Evolutionary conservation across 2,797 vertebrate species (phyloP).

Genomic region (Danio choprae): DNA sequence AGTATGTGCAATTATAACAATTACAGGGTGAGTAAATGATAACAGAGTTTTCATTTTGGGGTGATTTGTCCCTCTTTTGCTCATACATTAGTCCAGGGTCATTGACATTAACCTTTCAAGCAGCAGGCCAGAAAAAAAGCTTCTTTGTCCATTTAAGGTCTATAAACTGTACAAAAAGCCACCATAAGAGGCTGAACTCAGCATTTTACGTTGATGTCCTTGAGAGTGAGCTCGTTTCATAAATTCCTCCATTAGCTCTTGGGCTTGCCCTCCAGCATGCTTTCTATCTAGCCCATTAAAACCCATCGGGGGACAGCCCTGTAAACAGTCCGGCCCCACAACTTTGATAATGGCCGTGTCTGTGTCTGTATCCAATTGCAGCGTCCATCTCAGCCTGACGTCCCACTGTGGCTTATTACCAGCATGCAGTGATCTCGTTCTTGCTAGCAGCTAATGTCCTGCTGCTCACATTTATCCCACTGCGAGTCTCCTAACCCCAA

Average conservation of each 20-base stretch:
- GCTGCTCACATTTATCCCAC: slow-evolving; percentile 54
- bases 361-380: slow-evolving; percentile 55
- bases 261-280: slow-evolving; percentile 31
- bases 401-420: slow-evolving; percentile 76
- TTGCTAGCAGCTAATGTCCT: slow-evolving; percentile 52
- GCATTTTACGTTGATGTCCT: slow-evolving; percentile 24
- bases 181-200: background rate
- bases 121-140: background rate
- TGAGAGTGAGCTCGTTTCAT: slow-evolving; percentile 29
- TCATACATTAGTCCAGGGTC: no score
- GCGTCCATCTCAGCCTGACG: slow-evolving; percentile 61
- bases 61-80: no score
- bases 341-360: slow-evolving; percentile 63
- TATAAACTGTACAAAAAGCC: slow-evolving; percentile 17
- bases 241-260: slow-evolving; percentile 29
- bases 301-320: slow-evolving; percentile 24
- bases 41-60: background rate
- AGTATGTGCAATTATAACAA: no score
- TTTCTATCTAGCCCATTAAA: slow-evolving; percentile 40
- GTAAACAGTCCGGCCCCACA: slow-evolving; percentile 36
- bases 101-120: background rate
- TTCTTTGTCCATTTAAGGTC: background rate
- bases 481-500: slow-evolving; percentile 49
- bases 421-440: slow-evolving; percentile 29
- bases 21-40: no score